Evolutionary conservation across 2,888 invertebrate genomes (phyloP), one percentile per base, ranked within the genome.

Genomic region (Drosophila cognata): DNA sequence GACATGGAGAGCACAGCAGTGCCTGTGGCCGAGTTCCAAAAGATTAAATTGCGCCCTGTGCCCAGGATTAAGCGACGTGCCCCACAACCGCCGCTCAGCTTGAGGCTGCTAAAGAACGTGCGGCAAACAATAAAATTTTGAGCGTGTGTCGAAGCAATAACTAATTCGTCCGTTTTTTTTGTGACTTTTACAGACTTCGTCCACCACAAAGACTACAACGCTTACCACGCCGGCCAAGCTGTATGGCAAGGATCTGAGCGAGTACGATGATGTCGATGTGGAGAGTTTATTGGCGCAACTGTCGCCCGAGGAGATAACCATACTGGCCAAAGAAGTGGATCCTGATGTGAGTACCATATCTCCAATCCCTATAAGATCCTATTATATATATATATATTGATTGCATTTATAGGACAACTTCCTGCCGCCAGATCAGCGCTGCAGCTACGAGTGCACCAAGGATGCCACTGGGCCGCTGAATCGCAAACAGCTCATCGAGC

Each of bases 251-350:
- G 98, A 98, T 94, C 94, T 98, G 91, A 96, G 97, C 91, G 95
- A 96, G 89, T 98, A 98, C 93, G 98, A 98, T 93, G 98, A 99
- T 93, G 96, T 98, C 91, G 99, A 99, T 93, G 97, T 99, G 85
- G 99, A 99, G 93, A 98, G 98, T 89, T 95, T 99, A 74, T 94
- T 99, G 90, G 95, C 97, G 66, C 98, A 99, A 93, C 95, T 99
- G 79, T 97, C 98, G 71, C 96, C 97, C 59, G 99, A 99, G 93
- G 99, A 99, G 94, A 96, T 99, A 84, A 98, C 98, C 91, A 97
- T 99, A 94, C 95, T 99, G 91, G 98, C 99, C 91, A 98, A 98
- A 94, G 99, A 99, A 95, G 99, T 99, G 87, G 99, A 99, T 94
- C 99, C 99, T 81, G 99, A 99, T 95, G 99, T 99, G 94, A 97